phyloP scores from a whole-genome alignment of 1,140 invertebrate species.

The Eumeta japonica region DNA sequence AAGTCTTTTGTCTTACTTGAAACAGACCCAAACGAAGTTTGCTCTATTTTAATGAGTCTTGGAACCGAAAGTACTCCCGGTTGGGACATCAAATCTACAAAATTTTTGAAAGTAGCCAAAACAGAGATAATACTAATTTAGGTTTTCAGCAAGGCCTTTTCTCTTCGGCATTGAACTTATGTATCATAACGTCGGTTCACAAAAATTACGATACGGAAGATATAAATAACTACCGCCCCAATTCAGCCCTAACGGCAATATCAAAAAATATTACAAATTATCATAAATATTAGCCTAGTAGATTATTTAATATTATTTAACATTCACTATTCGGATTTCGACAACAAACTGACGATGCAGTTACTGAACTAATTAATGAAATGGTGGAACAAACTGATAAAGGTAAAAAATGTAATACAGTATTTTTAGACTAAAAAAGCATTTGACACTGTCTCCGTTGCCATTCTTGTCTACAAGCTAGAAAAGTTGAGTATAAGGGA shows the following conservation, averaged over 20 bases:
- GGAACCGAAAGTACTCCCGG: background rate
- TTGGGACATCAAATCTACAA: slow-evolving; percentile 1
- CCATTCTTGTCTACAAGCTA: no score
- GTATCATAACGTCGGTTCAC: background rate
- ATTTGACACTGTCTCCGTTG: no score
- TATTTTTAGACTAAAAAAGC: no score
- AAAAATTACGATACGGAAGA: background rate
- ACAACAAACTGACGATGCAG: no score
- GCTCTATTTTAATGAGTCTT: background rate
- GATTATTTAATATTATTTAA: background rate
- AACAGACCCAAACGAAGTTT: background rate
- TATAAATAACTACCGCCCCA: slow-evolving; percentile 1
- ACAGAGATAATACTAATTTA: background rate
- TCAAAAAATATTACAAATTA: slow-evolving; percentile 3
- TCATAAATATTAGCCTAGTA: background rate
- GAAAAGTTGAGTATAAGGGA: no score
- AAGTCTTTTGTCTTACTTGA: slow-evolving; percentile 1
- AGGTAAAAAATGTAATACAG: no score
- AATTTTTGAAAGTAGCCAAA: background rate
- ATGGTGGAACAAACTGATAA: no score
- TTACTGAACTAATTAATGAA: no score
- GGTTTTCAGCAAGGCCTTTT: slow-evolving; percentile 1
- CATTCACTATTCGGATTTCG: slow-evolving; percentile 1
- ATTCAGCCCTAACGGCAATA: background rate
- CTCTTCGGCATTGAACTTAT: background rate